Conservation (phyloP, 1,140 invertebrate species). For the Brachionus calyciflorus region DNA sequence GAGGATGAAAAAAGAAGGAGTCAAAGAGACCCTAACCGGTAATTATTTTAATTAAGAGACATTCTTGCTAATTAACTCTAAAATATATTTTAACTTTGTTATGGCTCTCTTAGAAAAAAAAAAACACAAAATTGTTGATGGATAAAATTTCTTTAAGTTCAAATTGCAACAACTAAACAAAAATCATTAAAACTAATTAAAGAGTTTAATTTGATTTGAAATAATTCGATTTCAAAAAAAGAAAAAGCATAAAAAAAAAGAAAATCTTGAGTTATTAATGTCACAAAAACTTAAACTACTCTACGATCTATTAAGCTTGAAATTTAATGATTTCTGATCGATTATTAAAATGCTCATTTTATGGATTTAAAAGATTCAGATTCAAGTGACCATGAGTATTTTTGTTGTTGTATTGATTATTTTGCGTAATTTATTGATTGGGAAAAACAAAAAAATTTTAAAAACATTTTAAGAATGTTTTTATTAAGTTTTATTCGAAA, state of each 20-base stretch:
- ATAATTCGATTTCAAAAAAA: background rate
- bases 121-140: background rate
- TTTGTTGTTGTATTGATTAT: too few relatives aligned
- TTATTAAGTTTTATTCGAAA: conserved; percentile 10
- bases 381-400: conserved; percentile 18
- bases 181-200: conserved; percentile 4
- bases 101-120: background rate
- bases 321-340: too few relatives aligned
- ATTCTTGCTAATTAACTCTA: conserved; percentile 3
- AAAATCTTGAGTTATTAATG: too few relatives aligned
- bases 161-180: too few relatives aligned
- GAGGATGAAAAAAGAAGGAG: background rate
- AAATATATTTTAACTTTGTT: too few relatives aligned
- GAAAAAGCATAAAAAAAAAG: too few relatives aligned
- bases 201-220: conserved; percentile 10
- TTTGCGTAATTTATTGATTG: too few relatives aligned
- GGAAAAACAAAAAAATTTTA: background rate
- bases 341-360: too few relatives aligned
- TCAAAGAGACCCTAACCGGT: background rate
- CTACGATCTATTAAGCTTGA: conserved; percentile 5
- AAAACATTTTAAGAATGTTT: conserved; percentile 2
- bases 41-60: conserved; percentile 23
- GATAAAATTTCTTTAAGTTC: background rate
- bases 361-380: too few relatives aligned
- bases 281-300: too few relatives aligned